Percentiles rank a stretch among this genome's conserved stretches.
These are phyloP conservation scores for Gadopsis bispinosus DNA, from an alignment of 2,797 vertebrate genomes.

Conservation along the genomic window DNA sequence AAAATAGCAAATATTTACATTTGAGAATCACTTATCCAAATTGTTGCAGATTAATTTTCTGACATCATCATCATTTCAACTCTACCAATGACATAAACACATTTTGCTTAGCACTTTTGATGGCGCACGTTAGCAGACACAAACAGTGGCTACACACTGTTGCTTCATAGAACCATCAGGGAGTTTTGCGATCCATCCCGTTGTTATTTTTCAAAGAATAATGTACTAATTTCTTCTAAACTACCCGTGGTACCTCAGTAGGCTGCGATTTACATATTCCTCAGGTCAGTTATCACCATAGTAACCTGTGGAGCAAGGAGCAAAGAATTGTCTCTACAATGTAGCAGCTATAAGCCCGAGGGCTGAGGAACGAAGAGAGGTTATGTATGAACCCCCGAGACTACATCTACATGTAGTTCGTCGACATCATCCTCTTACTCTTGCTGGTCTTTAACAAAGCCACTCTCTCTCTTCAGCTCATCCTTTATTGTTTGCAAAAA, in stretches of 20 bases:
- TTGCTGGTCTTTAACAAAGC: background rate
- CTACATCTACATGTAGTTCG: constrained; percentile 35
- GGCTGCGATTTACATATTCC: constrained; percentile 64
- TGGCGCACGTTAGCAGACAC: background rate
- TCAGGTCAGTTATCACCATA: constrained; percentile 71
- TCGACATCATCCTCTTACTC: constrained; percentile 14
- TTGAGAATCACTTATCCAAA: background rate
- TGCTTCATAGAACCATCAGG: background rate
- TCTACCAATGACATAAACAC: background rate
- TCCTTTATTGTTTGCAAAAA: constrained; percentile 3
- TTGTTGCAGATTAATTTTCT: background rate
- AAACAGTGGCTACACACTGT: background rate
- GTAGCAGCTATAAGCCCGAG: constrained; percentile 60
- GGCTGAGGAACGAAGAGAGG: constrained; percentile 46
- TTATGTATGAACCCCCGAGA: constrained; percentile 45
- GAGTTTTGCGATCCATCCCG: background rate
- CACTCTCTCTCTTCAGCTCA: background rate
- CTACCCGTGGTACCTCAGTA: constrained; percentile 31
- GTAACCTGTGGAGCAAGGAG: constrained; percentile 68
- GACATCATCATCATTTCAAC: background rate
- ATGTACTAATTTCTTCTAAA: constrained; percentile 26
- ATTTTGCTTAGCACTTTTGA: no score
- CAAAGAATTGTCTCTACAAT: constrained; percentile 22
- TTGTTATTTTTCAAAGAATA: constrained; percentile 14
- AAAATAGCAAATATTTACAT: background rate